phyloP scores from a whole-genome alignment of 2,113 vertebrate genomes.

The Lichenostomus cassidix region DNA sequence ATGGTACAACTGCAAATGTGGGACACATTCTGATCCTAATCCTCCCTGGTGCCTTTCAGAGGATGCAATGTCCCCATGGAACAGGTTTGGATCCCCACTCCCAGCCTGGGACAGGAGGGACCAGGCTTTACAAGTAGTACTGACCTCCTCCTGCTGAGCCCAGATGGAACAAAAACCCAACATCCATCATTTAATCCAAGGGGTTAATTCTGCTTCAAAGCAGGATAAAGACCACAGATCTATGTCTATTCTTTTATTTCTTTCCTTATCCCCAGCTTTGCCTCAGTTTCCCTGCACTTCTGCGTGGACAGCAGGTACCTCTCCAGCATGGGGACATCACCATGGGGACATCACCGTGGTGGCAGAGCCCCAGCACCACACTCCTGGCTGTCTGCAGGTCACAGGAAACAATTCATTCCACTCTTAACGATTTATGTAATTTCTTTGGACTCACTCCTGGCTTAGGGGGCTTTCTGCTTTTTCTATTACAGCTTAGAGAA shows the following conservation, averaged over 20 bases:
- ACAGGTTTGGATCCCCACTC: background rate
- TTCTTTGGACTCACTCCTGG: slow-evolving; percentile 7
- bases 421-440: slow-evolving; percentile 8
- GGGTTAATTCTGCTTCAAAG: background rate
- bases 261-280: background rate
- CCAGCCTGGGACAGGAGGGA: background rate
- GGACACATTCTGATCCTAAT: background rate
- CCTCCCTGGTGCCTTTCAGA: background rate
- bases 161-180: background rate
- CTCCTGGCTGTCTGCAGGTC: background rate
- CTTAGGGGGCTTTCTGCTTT: background rate
- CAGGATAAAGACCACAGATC: background rate
- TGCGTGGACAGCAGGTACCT: background rate
- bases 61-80: background rate
- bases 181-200: background rate
- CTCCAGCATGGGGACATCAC: background rate
- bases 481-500: background rate
- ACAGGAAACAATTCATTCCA: slow-evolving; percentile 31
- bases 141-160: rapidly evolving
- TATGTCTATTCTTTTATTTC: background rate
- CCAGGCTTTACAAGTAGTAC: too few species aligned
- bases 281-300: rapidly evolving
- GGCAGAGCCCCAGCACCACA: background rate
- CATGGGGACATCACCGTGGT: rapidly evolving
- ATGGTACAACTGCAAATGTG: background rate